Evolutionary conservation across 2,888 invertebrate genomes (phyloP), one percentile per base, ranked within the genome.

Genomic region (Protonemura montana): DNA sequence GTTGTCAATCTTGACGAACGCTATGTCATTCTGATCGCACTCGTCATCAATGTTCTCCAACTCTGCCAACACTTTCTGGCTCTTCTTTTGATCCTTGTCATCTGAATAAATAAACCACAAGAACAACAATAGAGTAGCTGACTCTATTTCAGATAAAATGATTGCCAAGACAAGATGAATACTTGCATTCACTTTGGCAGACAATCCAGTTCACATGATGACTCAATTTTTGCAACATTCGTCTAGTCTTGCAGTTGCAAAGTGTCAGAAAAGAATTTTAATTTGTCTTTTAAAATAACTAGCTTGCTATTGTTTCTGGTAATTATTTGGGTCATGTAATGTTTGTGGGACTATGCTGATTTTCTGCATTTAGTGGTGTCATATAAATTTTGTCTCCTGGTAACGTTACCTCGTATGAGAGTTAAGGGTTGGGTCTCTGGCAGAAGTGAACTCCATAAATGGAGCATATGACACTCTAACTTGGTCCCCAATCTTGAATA

Each of bases 21-120:
- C 96, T 89, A 98, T 97, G 90, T 96, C 96, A 90, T 98, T 97
- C 90, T 96, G 96, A 91, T 98, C 98, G 91, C 97, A 97, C 91
- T 98, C 98, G 90, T 98, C 98, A 90, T 98, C 98, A 89, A 98
- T 98, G 90, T 97, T 97, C 92, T 98, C 98, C 89, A 98, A 92
- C 91, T 97, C 97, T 85, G 93, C 92, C 88, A 98, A 93, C 87
- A 97, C 93, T 91, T 97, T 96, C 91, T 97, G 96, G 91, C 97
- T 97, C 91, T 97, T 96, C 92, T 97, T 97, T 91, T 97, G 97
- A 89, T 97, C 96, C 91, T 96, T 97, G 91, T 97, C 97, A 93
- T 98, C 97, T 97, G 92, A 89, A 93, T 92, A 90, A 89, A 90
- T 90, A 90, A 89, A 88, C 42, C 87, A 87, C 82, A 82, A 86